Base-by-base conservation (phyloP, 2,888 invertebrate genomes). In the Digitonthophagus gazella region DNA sequence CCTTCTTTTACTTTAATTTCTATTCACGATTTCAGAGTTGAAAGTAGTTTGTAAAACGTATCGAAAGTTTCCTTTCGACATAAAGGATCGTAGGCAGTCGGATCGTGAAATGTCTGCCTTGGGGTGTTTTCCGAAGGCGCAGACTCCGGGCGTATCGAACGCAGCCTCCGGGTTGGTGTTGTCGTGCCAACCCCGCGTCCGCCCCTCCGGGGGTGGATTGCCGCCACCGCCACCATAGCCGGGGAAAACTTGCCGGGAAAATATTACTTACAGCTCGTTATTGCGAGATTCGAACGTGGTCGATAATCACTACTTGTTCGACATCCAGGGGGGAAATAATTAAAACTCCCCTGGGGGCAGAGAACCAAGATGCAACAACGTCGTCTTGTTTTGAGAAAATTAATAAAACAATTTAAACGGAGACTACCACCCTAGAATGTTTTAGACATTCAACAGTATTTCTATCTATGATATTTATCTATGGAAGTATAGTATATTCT, bases 161-260 rank as follows among this genome's bases (percentile, higher is more conserved):
- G 79, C 76, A 74, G 76, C 77, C 77, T 78, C 74, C 72, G 76
- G 78, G 79, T 78, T 77, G 77, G 76, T 75, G 78, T 79, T 80
- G 76, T 77, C 77, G 78, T 78, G 78, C 78, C 79, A 78, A 78
- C 79, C 76, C 77, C 73, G 71, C 73, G 73, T 73, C 74, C 74
- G 73, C 75, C 76, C 75, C 74, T 28, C 58, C 68, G 58, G 68
- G 28, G 28, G 28, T 44, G 28, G 28, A 44, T 11, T 44, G 28
- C 28, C 28, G 28, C 28, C 28, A 5, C 28, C 28, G 11, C 28
- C 28, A 44, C 28, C 28, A 44, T 44, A 44, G 28, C 28, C 28
- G 28, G 28, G 28, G 28, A 44, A 44, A 44, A 44, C 28, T 44
- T 44, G 28, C 28, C 28, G 28, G 28, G 28, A 44, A 44, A 44